Conservation (phyloP, 2,797 vertebrate genomes). For the Hozukius guyotensis region DNA sequence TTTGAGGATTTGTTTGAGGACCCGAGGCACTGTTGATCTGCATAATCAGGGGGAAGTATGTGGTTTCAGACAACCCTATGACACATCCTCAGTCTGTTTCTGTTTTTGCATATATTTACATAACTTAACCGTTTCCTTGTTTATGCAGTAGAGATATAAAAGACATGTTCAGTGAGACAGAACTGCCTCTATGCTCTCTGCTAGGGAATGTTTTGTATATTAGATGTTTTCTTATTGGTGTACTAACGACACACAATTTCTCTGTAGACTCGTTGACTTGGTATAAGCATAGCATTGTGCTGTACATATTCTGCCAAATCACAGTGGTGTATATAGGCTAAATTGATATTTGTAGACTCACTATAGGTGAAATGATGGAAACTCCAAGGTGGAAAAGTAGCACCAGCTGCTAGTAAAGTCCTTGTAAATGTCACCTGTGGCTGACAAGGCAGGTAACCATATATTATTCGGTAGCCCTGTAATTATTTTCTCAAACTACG, state of each 20-base stretch:
- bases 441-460: background rate
- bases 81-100: constrained; percentile 60
- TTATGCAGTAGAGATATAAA: constrained; percentile 45
- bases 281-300: background rate
- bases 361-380: background rate
- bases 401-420: constrained; percentile 4
- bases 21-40: constrained; percentile 57
- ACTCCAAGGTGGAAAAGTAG: background rate
- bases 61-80: constrained; percentile 58
- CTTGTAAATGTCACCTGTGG: constrained; percentile 25
- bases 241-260: constrained; percentile 9
- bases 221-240: constrained; percentile 27
- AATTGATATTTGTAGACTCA: background rate
- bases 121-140: constrained; percentile 68
- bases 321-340: background rate
- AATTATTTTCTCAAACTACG: constrained; percentile 8
- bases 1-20: constrained; percentile 53
- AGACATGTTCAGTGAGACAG: constrained; percentile 49
- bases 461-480: background rate
- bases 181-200: constrained; percentile 44
- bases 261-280: constrained; percentile 9
- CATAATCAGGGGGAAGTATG: constrained; percentile 66
- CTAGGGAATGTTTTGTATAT: constrained; percentile 37
- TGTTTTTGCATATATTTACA: constrained; percentile 77
- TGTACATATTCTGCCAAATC: background rate